phyloP scores from a whole-genome alignment of 2,113 vertebrate genomes.

The Chaenogobius annularis region DNA sequence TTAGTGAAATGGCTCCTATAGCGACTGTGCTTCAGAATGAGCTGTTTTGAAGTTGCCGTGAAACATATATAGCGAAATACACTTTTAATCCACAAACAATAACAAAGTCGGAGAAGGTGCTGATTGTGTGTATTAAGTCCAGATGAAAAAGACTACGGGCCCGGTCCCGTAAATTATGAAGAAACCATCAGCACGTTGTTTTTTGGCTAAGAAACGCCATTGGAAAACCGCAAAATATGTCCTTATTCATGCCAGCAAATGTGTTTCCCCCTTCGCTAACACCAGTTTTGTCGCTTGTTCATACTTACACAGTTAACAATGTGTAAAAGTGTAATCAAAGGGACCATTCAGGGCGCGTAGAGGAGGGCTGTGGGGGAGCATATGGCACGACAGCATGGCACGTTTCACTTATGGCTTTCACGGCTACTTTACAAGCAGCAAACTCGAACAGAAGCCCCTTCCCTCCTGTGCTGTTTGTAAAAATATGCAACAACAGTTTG shows the following conservation, averaged over 20 bases:
- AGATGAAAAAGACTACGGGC: not conserved
- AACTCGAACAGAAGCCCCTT: constrained; percentile 26
- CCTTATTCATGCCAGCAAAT: not conserved
- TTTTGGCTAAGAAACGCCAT: not conserved
- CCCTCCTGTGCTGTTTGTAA: constrained; percentile 36
- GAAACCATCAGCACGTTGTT: not conserved
- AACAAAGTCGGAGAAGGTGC: not conserved
- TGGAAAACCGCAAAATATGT: not conserved
- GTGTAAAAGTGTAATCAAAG: constrained; percentile 67
- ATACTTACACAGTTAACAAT: constrained; percentile 47
- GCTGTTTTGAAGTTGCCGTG: too few species aligned
- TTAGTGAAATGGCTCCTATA: too few species aligned
- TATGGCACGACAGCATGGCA: constrained; percentile 62
- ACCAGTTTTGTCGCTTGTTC: constrained; percentile 3
- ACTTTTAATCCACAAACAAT: not conserved
- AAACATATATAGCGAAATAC: too few species aligned
- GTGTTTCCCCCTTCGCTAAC: not conserved
- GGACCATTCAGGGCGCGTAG: constrained; percentile 53
- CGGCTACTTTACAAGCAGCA: constrained; percentile 20
- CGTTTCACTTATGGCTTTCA: constrained; percentile 32
- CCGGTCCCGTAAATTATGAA: not conserved
- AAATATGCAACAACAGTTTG: not conserved
- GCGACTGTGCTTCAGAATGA: too few species aligned
- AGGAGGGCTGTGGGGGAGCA: constrained; percentile 64
- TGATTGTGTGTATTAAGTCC: not conserved